Base-by-base conservation (phyloP, 2,113 vertebrate genomes). In the Thunnus maccoyii region DNA sequence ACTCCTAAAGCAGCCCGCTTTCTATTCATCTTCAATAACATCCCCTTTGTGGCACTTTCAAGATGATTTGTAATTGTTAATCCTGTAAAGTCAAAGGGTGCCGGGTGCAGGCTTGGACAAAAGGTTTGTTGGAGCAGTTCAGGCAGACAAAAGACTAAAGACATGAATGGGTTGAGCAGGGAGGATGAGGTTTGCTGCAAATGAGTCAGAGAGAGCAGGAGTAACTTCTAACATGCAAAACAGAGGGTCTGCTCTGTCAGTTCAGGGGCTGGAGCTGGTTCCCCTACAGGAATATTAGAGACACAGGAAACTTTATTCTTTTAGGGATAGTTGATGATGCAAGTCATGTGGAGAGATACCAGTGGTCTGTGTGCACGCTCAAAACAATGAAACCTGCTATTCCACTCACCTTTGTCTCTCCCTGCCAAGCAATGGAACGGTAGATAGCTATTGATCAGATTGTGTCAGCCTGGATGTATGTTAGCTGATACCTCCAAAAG, bases 51-150 rank as follows among this genome's bases (percentile, higher is more conserved):
- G 74, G 71, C 63, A 18, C 73, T 80, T 85, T 76, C 15, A 74
- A 65, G 20, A 76, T 80, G 69, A 85, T 85, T 85, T 88, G 76
- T 78, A 78, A 83, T 73, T 80, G 72, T 55, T 82, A 80, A 87
- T 75, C 72, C 18, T 82, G 58, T 58, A 47, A 73, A 72, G 82
- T 72, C 18, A 76, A 64, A 58, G 52, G 55, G 47, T 73, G 73
- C 9, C 3, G 17, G 20, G 48, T 68, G 63, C 44, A 56, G 67
- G 55, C 60, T 80, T 66, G 72, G 55, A 85, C 64, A 80, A 86
- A 87, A 68, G 83, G 63, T 81, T 80, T 86, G 67, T 25, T 58
- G 32, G 54, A 72, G 44, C 69, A 72, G 27, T 60, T 68, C 60
- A 85, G 69, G 55, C 57, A 22, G 67, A 84, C 71, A 83, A 88